phyloP scores from a whole-genome alignment of 2,888 invertebrate genomes.

The Apantesis nais region DNA sequence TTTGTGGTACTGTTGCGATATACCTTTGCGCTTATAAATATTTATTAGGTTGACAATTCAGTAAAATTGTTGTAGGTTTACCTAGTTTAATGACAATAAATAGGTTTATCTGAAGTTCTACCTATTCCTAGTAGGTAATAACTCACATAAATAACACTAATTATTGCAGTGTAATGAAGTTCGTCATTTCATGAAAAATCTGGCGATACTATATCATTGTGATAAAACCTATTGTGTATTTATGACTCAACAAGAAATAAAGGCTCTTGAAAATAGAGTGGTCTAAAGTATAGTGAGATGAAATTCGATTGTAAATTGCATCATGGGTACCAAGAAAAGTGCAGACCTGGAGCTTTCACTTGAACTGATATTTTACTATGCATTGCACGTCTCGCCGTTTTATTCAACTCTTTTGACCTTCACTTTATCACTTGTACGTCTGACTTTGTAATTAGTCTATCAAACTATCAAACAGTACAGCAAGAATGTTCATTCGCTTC shows the following conservation, averaged over 20 bases:
- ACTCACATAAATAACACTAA: conserved; percentile 3
- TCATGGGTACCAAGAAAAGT: conserved; percentile 37
- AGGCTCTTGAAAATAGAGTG: conserved; percentile 1
- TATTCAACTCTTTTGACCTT: conserved; percentile 21
- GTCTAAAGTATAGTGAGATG: conserved; percentile 22
- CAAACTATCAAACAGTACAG: too few relatives aligned
- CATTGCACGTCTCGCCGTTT: conserved; percentile 29
- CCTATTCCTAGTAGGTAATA: not conserved
- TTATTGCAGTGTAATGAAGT: not conserved
- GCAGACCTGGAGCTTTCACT: conserved; percentile 42
- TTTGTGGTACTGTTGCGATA: conserved; percentile 31
- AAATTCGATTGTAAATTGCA: conserved; percentile 39
- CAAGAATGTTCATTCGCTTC: conserved; percentile 23
- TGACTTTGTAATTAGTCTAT: conserved; percentile 14
- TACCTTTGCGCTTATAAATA: conserved; percentile 31
- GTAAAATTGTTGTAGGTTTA: conserved; percentile 4
- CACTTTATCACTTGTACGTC: conserved; percentile 9
- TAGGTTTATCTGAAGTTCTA: not conserved
- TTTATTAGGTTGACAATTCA: conserved; percentile 24
- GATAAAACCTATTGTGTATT: conserved; percentile 6
- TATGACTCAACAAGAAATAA: conserved; percentile 18
- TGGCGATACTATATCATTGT: not conserved
- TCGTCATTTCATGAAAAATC: not conserved
- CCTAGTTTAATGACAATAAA: not conserved
- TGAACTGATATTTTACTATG: conserved; percentile 29